Conservation (phyloP, 2,797 vertebrate genomes). For the Cirrhinus molitorella region DNA sequence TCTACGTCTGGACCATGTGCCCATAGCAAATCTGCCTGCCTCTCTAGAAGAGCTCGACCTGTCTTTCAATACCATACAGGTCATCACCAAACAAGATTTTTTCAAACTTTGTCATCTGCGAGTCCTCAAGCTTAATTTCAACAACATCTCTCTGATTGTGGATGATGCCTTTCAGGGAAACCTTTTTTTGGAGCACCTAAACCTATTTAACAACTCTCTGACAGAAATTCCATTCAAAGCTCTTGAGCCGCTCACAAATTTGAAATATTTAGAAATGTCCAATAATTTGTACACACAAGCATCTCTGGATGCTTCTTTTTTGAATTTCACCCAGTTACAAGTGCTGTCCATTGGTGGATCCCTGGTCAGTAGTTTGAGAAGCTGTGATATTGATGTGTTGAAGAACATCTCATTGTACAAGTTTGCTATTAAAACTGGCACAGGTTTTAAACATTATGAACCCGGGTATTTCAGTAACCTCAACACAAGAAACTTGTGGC, state of each 20-base stretch:
- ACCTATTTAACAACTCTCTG: constrained; percentile 87
- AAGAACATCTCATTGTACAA: constrained; percentile 71
- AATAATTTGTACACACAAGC: constrained; percentile 83
- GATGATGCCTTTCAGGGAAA: constrained; percentile 77
- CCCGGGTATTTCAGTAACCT: constrained; percentile 79
- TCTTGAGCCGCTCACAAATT: constrained; percentile 72
- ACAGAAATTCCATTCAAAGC: constrained; percentile 75
- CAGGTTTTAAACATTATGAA: constrained; percentile 78
- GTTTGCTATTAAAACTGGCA: constrained; percentile 84
- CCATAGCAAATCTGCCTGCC: constrained; percentile 70
- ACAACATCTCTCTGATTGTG: constrained; percentile 82
- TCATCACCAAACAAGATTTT: constrained; percentile 71
- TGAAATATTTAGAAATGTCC: constrained; percentile 78
- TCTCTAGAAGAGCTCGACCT: constrained; percentile 78
- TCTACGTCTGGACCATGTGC: constrained; percentile 72
- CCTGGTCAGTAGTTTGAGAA: constrained; percentile 73
- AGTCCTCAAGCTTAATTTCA: constrained; percentile 75
- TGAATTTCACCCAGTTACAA: constrained; percentile 70
- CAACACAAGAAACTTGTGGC: constrained; percentile 75
- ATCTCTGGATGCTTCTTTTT: constrained; percentile 72
- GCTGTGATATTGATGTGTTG: constrained; percentile 75
- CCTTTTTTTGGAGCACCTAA: constrained; percentile 73
- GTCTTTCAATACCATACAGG: constrained; percentile 80
- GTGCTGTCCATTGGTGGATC: constrained; percentile 82
- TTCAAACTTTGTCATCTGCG: constrained; percentile 69